Percentiles rank a stretch among this genome's conserved stretches.
phyloP scores from a whole-genome alignment of 2,797 vertebrate genomes.

The Gymnoscopelus braueri region DNA sequence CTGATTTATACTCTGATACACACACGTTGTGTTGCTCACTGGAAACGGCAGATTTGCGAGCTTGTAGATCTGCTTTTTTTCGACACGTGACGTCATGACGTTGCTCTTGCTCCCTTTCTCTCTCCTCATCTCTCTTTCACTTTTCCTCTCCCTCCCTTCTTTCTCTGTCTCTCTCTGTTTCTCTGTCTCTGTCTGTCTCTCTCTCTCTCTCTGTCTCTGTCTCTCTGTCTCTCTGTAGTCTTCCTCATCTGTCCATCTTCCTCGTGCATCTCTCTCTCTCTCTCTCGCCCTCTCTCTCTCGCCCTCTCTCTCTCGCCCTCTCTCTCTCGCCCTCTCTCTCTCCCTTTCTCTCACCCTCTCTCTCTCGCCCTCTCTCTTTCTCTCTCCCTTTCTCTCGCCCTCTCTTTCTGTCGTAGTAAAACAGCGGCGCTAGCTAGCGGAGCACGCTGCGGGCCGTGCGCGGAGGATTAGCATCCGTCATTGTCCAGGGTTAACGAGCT shows the following conservation, averaged over 20 bases:
- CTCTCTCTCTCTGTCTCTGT: constrained; percentile 13
- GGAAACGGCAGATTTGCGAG: no score
- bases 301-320: no score
- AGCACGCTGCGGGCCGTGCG: constrained; percentile 66
- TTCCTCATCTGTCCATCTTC: no score
- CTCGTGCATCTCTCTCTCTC: background rate
- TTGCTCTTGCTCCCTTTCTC: constrained; percentile 32
- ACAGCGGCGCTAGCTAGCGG: constrained; percentile 19
- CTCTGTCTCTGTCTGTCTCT: constrained; percentile 6
- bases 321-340: no score
- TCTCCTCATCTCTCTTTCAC: constrained; percentile 39
- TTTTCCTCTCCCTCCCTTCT: no score
- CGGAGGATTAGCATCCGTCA: constrained; percentile 81
- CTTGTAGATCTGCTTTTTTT: no score
- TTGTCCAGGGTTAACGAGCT: constrained; percentile 83
- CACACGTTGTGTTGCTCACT: no score
- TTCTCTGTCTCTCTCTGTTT: constrained; percentile 38
- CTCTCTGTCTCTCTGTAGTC: background rate
- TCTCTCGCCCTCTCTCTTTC: background rate
- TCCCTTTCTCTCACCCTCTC: background rate
- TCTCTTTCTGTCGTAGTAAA: no score
- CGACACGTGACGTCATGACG: no score
- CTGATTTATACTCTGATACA: no score
- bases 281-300: background rate
- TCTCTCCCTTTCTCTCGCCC: no score